Conservation (phyloP, 2,113 vertebrate genomes). For the Danionella cerebrum region DNA sequence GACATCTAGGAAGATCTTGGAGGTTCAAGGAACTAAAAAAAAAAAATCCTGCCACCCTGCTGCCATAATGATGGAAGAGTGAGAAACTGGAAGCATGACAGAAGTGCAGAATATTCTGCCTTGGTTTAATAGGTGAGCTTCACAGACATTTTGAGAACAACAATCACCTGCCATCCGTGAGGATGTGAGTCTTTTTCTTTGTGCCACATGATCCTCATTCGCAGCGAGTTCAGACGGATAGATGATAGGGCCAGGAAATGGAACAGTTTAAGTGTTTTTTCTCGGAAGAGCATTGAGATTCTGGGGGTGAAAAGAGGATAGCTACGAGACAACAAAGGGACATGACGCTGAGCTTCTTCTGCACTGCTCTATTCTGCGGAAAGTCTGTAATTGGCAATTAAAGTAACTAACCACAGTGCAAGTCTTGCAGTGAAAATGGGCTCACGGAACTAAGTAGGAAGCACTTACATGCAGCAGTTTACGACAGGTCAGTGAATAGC, state of each 20-base stretch:
- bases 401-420: slow-evolving; percentile 16
- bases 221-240: neutral
- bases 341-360: neutral
- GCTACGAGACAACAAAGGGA: neutral
- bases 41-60: neutral
- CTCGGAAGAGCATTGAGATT: neutral
- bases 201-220: neutral
- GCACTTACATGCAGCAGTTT: neutral
- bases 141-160: slow-evolving; percentile 5
- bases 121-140: slow-evolving; percentile 34
- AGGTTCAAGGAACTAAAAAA: neutral
- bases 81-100: slow-evolving; percentile 5
- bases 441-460: neutral
- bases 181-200: slow-evolving; percentile 7
- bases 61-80: slow-evolving; percentile 13
- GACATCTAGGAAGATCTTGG: neutral
- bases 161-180: slow-evolving; percentile 14
- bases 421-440: slow-evolving; percentile 1
- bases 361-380: neutral
- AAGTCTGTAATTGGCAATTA: slow-evolving; percentile 33
- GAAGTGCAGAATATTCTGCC: slow-evolving; percentile 21
- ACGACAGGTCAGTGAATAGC: neutral
- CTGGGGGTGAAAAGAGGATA: neutral
- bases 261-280: slow-evolving; percentile 23
- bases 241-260: slow-evolving; percentile 23